phyloP scores from a whole-genome alignment of 2,113 vertebrate species.

The Colinus virginianus region DNA sequence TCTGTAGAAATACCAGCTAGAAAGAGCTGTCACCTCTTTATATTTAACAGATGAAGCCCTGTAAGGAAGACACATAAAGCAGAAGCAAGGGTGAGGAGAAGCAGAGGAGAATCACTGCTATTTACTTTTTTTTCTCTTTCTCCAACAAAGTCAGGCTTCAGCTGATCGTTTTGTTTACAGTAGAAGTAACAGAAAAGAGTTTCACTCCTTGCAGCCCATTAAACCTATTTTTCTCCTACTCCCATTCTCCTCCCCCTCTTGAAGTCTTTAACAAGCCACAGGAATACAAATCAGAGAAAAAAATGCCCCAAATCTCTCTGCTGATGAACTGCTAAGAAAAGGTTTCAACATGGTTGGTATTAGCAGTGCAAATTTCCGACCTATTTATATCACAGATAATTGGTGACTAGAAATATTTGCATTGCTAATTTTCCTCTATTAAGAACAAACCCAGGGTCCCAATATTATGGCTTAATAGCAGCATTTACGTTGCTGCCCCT shows the following conservation, averaged over 20 bases:
- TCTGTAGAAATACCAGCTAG: not conserved
- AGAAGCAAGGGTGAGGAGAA: not conserved
- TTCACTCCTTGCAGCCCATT: slow-evolving; percentile 71
- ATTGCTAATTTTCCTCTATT: slow-evolving; percentile 78
- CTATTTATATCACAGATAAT: slow-evolving; percentile 79
- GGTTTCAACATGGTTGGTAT: slow-evolving; percentile 64
- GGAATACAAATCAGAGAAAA: slow-evolving; percentile 66
- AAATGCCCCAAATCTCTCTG: slow-evolving; percentile 22
- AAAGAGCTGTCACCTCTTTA: not conserved
- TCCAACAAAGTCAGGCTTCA: slow-evolving; percentile 49
- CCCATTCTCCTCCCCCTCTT: slow-evolving; percentile 44
- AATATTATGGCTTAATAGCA: slow-evolving; percentile 69
- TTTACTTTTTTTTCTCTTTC: slow-evolving; percentile 7
- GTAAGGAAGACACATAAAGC: not conserved
- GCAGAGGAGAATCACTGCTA: slow-evolving; percentile 37
- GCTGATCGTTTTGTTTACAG: slow-evolving; percentile 65
- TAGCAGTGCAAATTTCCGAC: slow-evolving; percentile 63
- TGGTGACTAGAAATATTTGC: slow-evolving; percentile 79
- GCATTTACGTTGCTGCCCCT: slow-evolving; percentile 60
- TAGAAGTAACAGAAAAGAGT: slow-evolving; percentile 61
- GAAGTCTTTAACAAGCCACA: slow-evolving; percentile 50
- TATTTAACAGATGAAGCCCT: slow-evolving; percentile 11
- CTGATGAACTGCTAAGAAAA: slow-evolving; percentile 70
- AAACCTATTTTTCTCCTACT: slow-evolving; percentile 71
- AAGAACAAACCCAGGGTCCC: slow-evolving; percentile 51